Conservation (phyloP, 2,888 invertebrate species). For the Apamea sordens region DNA sequence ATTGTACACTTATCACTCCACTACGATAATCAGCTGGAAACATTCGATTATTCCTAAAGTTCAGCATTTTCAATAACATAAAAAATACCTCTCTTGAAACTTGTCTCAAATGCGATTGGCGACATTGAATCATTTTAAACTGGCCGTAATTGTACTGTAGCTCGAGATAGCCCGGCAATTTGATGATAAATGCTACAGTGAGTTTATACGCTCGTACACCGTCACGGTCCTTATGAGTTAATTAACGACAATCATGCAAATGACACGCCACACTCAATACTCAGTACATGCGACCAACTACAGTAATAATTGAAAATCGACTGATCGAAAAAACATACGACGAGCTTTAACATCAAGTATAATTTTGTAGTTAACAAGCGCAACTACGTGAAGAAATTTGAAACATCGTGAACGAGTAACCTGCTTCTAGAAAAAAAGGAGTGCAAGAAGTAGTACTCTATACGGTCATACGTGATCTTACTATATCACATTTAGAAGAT, state of each 20-base stretch:
- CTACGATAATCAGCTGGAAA: constrained; percentile 21
- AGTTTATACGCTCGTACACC: constrained; percentile 71
- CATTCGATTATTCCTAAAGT: constrained; percentile 34
- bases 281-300: constrained; percentile 58
- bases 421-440: constrained; percentile 40
- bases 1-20: constrained; percentile 21
- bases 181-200: constrained; percentile 76
- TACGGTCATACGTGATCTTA: constrained; percentile 7
- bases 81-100: constrained; percentile 19
- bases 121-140: constrained; percentile 72
- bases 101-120: constrained; percentile 67
- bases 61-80: constrained; percentile 18
- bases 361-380: constrained; percentile 67
- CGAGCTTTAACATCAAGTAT: constrained; percentile 57
- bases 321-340: constrained; percentile 58
- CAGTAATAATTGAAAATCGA: constrained; percentile 66
- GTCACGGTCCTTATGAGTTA: constrained; percentile 83
- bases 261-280: constrained; percentile 70
- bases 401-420: constrained; percentile 40
- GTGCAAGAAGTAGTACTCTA: neutral
- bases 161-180: constrained; percentile 74
- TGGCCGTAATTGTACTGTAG: constrained; percentile 76
- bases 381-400: constrained; percentile 63
- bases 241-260: constrained; percentile 85
- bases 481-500: constrained; percentile 48